phyloP scores from a whole-genome alignment of 2,888 invertebrate species.

The Microctonus aethiopoides region DNA sequence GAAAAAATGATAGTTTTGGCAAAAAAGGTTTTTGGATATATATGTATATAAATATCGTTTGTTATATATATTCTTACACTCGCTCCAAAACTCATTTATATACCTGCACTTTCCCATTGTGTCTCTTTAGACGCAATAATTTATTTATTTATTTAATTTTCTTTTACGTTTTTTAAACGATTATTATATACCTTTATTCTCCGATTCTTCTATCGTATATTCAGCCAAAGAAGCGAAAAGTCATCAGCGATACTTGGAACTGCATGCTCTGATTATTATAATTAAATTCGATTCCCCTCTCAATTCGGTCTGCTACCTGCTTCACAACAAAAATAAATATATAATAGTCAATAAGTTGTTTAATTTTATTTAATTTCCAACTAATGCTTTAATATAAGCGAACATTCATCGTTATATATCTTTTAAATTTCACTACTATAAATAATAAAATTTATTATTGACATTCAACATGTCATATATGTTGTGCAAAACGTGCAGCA shows the following conservation, averaged over 20 bases:
- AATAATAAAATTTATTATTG: background rate
- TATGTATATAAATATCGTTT: background rate
- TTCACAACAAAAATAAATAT: constrained; percentile 34
- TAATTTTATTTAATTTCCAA: background rate
- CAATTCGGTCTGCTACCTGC: constrained; percentile 51
- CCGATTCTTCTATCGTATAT: background rate
- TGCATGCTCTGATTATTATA: constrained; percentile 63
- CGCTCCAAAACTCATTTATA: constrained; percentile 16
- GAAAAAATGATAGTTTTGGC: background rate
- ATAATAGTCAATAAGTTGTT: background rate
- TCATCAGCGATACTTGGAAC: constrained; percentile 57
- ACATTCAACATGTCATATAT: background rate
- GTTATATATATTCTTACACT: background rate
- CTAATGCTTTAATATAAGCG: background rate
- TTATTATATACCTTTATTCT: background rate
- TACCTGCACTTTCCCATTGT: constrained; percentile 21
- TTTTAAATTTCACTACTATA: background rate
- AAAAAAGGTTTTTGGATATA: constrained; percentile 9
- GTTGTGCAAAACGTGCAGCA: too few species aligned
- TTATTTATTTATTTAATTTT: constrained; percentile 5
- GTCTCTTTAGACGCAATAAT: constrained; percentile 48
- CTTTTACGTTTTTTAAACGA: constrained; percentile 16
- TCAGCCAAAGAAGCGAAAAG: background rate
- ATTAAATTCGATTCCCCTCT: constrained; percentile 60
- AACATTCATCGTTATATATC: background rate